These are phyloP conservation scores for Megalonaias nervosa DNA, from an alignment of 1,140 invertebrate genomes.

Conservation along the genomic window DNA sequence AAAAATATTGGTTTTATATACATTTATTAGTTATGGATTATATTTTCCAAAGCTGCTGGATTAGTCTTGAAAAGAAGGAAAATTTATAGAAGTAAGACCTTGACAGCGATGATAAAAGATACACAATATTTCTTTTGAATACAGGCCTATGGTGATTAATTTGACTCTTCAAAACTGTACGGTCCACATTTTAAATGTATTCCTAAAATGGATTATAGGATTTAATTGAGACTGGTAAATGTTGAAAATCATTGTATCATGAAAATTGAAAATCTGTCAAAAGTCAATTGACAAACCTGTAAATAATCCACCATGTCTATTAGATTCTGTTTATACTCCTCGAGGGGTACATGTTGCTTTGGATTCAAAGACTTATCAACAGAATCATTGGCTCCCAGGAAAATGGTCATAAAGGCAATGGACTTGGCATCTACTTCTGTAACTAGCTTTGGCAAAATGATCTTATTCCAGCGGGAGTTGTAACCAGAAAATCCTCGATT, in stretches of 20 bases:
- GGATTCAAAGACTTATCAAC: slow-evolving; percentile 40
- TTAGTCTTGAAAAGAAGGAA: not conserved
- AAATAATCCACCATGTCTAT: slow-evolving; percentile 65
- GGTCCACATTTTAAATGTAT: too few relatives aligned
- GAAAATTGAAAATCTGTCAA: too few relatives aligned
- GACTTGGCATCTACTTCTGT: slow-evolving; percentile 48
- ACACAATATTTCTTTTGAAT: too few relatives aligned
- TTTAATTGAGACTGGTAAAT: too few relatives aligned
- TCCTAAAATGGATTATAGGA: too few relatives aligned
- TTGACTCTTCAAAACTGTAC: too few relatives aligned
- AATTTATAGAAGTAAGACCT: too few relatives aligned
- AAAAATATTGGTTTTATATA: not conserved
- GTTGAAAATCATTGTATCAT: too few relatives aligned
- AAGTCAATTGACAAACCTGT: slow-evolving; percentile 39
- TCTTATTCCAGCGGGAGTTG: slow-evolving; percentile 64
- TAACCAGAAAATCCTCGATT: slow-evolving; percentile 72
- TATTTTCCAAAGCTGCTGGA: not conserved
- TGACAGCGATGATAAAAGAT: too few relatives aligned
- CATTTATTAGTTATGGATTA: not conserved
- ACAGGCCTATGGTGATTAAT: too few relatives aligned
- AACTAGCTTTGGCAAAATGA: slow-evolving; percentile 65
- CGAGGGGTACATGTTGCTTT: slow-evolving; percentile 69
- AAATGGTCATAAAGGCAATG: slow-evolving; percentile 65
- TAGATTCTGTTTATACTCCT: slow-evolving; percentile 66
- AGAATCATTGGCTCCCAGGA: slow-evolving; percentile 72